phyloP scores from a whole-genome alignment of 2,888 invertebrate species.

The Hyppa rectilinea region DNA sequence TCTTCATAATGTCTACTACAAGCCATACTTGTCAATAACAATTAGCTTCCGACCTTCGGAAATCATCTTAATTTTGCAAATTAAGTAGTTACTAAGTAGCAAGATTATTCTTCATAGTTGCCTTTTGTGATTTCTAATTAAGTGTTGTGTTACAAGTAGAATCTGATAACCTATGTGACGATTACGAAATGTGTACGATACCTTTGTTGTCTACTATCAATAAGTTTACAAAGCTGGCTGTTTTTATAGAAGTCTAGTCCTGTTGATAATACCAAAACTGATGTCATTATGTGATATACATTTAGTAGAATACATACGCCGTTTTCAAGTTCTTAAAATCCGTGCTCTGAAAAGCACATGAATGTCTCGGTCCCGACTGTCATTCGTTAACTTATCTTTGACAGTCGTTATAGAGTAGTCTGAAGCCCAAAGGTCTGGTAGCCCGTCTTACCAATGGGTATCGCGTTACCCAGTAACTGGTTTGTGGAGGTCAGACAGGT shows the following conservation, averaged over 20 bases:
- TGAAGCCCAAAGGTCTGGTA: too few species aligned
- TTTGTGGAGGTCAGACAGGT: too few species aligned
- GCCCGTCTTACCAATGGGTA: too few species aligned
- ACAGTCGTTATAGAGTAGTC: too few species aligned
- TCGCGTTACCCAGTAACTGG: too few species aligned
- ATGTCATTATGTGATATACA: background rate
- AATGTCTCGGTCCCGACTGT: too few species aligned
- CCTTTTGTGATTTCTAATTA: conserved; percentile 5
- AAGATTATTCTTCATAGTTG: conserved; percentile 26
- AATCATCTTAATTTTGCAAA: conserved; percentile 4
- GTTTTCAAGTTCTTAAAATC: background rate
- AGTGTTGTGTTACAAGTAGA: background rate
- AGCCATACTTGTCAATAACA: background rate
- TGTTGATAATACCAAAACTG: background rate
- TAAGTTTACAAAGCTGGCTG: background rate
- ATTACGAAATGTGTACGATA: conserved; percentile 2
- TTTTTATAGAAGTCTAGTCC: background rate
- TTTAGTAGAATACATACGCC: background rate
- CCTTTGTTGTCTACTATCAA: background rate
- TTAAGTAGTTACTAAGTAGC: background rate
- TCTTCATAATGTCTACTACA: background rate
- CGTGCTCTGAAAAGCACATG: too few species aligned
- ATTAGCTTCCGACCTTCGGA: background rate
- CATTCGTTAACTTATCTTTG: too few species aligned
- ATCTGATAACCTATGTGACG: background rate